A percentile compares a stretch with the other conserved stretches of the same genome.
These are phyloP conservation scores for Rhopilema esculentum DNA, from an alignment of 30 jellyfish, hydroid and myxozoan genomes.

Conservation along the genomic window DNA sequence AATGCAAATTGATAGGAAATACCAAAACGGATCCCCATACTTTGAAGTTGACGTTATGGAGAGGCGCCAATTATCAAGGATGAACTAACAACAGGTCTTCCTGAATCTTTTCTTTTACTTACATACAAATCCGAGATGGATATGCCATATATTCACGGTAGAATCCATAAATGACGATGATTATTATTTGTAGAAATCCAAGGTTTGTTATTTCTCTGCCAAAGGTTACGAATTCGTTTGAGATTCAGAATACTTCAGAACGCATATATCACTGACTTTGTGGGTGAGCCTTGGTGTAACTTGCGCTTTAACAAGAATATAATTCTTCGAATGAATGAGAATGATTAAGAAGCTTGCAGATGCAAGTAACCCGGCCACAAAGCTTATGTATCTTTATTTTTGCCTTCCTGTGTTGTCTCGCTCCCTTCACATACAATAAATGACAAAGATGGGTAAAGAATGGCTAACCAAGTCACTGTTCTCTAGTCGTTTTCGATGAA, in stretches of 20 bases:
- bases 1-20: neutral
- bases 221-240: neutral
- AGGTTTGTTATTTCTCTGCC: neutral
- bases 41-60: conserved; percentile 35
- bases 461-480: neutral
- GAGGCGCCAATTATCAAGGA: conserved; percentile 66
- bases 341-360: neutral
- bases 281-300: neutral
- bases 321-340: neutral
- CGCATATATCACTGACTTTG: neutral
- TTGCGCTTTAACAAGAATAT: neutral
- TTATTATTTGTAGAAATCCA: neutral
- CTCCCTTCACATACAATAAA: neutral
- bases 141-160: neutral
- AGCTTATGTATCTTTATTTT: neutral
- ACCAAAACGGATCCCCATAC: neutral
- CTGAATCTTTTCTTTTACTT: neutral
- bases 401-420: neutral
- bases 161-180: neutral
- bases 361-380: neutral
- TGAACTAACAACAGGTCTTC: neutral
- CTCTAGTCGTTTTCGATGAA: neutral
- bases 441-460: neutral
- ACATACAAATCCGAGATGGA: neutral
- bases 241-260: neutral